Base-by-base conservation (phyloP, 2,797 vertebrate species). In the Lepidocolaptes lacrymiger region DNA sequence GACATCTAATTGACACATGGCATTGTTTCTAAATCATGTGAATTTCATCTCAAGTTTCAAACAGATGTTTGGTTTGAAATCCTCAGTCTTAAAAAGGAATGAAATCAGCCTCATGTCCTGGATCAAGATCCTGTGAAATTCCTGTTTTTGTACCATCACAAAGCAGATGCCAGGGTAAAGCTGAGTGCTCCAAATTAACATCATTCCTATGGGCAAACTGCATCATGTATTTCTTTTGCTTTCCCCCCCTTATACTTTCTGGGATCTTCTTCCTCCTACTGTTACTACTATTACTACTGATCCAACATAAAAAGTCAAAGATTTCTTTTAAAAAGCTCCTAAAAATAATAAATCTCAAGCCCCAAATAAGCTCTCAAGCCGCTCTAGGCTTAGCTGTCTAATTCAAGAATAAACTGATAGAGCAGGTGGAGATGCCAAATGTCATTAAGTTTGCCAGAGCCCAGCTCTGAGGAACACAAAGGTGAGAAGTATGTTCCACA, bases 41-140 rank as follows among this genome's bases (percentile, higher is more conserved):
- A 93, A 90, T 86, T 96, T 90, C 67, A 64, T 91, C 89, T 95
- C 93, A 56, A 81, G 94, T 97, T 96, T 96, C 95, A 95, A 96
- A 80, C 94, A 96, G 95, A 96, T 93, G 94, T 95, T 95, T 88
- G 71, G 55, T 93, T 86, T 95, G 93, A 91, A 95, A 94, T 83
- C 69, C 74, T 41, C 39, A 63, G 80, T 93, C 73, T 95, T 92
- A 94, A 82, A 94, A 54, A 76, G 49, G 67, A 95, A 95, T 93
- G 82, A 96, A 94, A 74, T 86, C 88, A 84, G 94, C 80, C 94
- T 94, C 83, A 63, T 67, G 69, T 91, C 49, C 89, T 87, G 91
- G 83, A 94, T 91, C 83, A 88, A 79, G 85, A 87, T 88, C 62
- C 85, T 88, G 89, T 93, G 88, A 95, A 95, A 92, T 91, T 91